phyloP scores from a whole-genome alignment of 1,140 invertebrate species.

The Lepidurus couesii region DNA sequence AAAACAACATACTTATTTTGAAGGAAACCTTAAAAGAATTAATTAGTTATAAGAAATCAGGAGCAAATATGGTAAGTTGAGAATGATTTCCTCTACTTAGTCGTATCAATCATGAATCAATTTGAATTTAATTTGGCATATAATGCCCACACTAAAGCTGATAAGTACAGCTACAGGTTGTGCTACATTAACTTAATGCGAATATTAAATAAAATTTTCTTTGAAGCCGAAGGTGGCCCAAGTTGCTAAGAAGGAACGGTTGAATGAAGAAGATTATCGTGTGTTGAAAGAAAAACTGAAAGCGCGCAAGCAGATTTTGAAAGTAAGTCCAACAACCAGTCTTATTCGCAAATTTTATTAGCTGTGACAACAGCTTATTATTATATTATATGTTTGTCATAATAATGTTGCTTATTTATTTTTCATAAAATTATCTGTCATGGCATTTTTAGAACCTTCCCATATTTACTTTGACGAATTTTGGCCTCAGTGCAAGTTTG shows the following conservation, averaged over 20 bases:
- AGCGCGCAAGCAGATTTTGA: background rate
- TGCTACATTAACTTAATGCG: no score
- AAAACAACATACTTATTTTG: no score
- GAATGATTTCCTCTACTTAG: no score
- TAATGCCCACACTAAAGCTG: no score
- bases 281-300: background rate
- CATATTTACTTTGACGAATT: constrained; percentile 37
- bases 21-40: no score
- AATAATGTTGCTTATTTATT: background rate
- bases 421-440: background rate
- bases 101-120: no score
- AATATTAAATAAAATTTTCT: background rate
- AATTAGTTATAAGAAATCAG: no score
- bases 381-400: background rate
- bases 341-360: background rate
- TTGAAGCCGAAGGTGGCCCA: background rate
- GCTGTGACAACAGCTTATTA: no score
- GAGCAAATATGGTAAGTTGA: no score
- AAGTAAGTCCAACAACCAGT: background rate
- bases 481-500: constrained; percentile 39
- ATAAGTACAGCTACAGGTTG: no score
- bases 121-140: no score
- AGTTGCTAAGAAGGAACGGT: background rate
- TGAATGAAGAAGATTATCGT: background rate
- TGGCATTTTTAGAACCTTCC: constrained; percentile 38